Conservation (phyloP, 92 coral and sea anemone species). For the Desmophyllum pertusum region DNA sequence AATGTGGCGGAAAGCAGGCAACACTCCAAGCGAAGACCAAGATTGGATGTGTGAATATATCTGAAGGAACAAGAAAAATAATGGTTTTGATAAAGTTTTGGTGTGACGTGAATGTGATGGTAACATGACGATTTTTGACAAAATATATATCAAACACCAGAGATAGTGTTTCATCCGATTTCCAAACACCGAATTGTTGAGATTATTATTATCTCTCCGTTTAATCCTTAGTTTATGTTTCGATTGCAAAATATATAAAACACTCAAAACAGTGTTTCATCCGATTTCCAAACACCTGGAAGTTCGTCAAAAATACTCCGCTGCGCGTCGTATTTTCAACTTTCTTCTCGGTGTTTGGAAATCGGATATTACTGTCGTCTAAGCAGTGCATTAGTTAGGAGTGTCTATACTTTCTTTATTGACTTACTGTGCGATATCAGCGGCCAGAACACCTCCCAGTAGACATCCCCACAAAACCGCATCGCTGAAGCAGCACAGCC, state of each 20-base stretch:
- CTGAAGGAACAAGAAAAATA: constrained; percentile 29
- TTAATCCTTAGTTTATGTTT: no score
- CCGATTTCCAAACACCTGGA: no score
- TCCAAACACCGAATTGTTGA: no score
- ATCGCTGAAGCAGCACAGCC: constrained; percentile 79
- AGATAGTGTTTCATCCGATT: no score
- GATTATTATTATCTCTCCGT: no score
- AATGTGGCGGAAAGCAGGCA: constrained; percentile 85
- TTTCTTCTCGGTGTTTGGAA: no score
- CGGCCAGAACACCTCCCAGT: constrained; percentile 89
- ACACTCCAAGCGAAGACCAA: constrained; percentile 89
- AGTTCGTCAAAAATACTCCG: no score
- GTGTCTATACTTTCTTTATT: not conserved
- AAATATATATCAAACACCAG: no score
- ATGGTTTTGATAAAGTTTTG: not conserved
- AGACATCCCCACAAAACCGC: constrained; percentile 99
- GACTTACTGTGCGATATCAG: constrained; percentile 91
- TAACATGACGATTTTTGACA: not conserved
- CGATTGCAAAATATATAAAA: no score
- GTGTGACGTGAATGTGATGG: not conserved
- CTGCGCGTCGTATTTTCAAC: no score
- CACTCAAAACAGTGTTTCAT: no score
- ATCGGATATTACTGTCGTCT: no score
- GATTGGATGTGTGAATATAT: constrained; percentile 89
- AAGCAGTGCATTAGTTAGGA: not conserved